Evolutionary conservation across 1,140 invertebrate genomes (phyloP).

Genomic region (Cydia splendana): DNA sequence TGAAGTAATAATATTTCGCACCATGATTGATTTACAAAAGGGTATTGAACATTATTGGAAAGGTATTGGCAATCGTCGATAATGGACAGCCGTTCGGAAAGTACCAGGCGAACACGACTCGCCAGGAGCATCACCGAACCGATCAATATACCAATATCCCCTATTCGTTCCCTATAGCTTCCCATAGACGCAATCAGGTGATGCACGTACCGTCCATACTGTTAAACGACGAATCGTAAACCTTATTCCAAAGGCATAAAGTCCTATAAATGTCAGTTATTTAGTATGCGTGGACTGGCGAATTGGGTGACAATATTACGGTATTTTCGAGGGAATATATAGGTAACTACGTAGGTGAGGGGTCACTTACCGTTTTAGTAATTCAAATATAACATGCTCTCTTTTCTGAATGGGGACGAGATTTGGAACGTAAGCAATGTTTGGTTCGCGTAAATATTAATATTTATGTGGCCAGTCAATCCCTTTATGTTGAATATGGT

Average conservation of each 20-base stretch:
- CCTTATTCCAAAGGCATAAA: too few relatives aligned
- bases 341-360: neutral
- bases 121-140: slow-evolving; percentile 60
- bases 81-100: slow-evolving; percentile 73
- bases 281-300: neutral
- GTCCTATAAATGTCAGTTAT: neutral
- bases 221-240: too few relatives aligned
- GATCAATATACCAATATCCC: slow-evolving; percentile 68
- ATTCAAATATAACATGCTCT: slow-evolving; percentile 16
- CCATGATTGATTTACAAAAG: too few relatives aligned
- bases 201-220: neutral
- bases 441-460: slow-evolving; percentile 14
- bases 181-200: slow-evolving; percentile 38
- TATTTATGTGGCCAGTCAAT: neutral
- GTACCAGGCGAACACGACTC: slow-evolving; percentile 61
- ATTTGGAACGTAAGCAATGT: neutral
- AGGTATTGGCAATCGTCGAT: slow-evolving; percentile 71
- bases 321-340: neutral
- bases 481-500: neutral
- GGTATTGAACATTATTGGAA: slow-evolving; percentile 46
- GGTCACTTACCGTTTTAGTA: slow-evolving; percentile 3
- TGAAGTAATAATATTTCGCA: too few relatives aligned
- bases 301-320: slow-evolving; percentile 16
- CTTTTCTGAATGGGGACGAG: slow-evolving; percentile 5
- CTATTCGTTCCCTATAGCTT: slow-evolving; percentile 41